Percentiles rank a stretch among this genome's conserved stretches.
These are phyloP conservation scores for Mamestra configurata DNA, from an alignment of 1,140 invertebrate species.

Conservation along the genomic window DNA sequence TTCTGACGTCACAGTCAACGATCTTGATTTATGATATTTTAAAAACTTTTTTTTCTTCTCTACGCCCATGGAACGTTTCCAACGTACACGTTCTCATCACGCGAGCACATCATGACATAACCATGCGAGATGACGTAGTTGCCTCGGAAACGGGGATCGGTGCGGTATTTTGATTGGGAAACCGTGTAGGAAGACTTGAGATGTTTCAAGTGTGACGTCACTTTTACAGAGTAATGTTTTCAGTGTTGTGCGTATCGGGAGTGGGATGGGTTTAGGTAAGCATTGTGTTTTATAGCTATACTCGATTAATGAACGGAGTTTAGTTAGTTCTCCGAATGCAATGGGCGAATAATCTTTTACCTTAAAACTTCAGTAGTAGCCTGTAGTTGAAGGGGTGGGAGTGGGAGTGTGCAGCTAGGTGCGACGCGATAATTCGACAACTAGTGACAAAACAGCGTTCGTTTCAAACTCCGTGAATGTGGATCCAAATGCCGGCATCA, in stretches of 20 bases:
- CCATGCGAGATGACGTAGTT: conserved; percentile 47
- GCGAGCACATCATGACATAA: conserved; percentile 37
- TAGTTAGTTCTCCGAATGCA: no score
- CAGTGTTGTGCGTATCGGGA: background rate
- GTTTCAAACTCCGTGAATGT: no score
- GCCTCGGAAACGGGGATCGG: background rate
- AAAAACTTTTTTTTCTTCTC: conserved; percentile 60
- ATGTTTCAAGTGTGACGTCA: conserved; percentile 8
- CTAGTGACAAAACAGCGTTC: no score
- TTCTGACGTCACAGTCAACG: conserved; percentile 63
- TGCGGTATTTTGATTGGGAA: background rate
- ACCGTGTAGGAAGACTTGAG: background rate
- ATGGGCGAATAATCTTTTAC: no score
- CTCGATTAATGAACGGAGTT: no score
- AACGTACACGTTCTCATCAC: conserved; percentile 53
- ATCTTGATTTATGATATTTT: conserved; percentile 69
- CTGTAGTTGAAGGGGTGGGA: no score
- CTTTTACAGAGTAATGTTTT: background rate
- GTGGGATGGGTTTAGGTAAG: background rate
- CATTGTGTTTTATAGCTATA: background rate
- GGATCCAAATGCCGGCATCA: no score
- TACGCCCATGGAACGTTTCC: conserved; percentile 60
- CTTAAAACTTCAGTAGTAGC: no score
- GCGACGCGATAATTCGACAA: no score
- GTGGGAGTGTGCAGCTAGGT: no score